Percentiles rank a stretch among this genome's conserved stretches.
phyloP scores from a whole-genome alignment of 2,797 vertebrate genomes.

The Gymnoscopelus braueri region DNA sequence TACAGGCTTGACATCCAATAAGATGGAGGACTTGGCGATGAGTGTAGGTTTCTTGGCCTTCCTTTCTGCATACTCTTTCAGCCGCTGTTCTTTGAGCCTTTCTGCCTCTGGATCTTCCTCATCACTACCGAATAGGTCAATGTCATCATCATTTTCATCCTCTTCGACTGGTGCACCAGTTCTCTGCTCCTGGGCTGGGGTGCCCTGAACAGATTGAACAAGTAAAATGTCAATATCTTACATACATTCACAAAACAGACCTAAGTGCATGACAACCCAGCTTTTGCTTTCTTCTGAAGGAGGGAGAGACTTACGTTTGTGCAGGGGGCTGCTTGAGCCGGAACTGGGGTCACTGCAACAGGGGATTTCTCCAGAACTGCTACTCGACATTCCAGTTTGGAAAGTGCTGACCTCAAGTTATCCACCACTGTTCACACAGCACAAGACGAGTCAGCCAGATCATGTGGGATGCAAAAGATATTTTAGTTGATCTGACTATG shows the following conservation, averaged over 20 bases:
- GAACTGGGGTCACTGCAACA: constrained; percentile 24
- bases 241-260: neutral
- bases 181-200: constrained; percentile 61
- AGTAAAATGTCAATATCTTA: neutral
- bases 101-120: constrained; percentile 90
- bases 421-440: constrained; percentile 82
- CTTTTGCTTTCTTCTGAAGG: neutral
- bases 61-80: constrained; percentile 89
- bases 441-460: neutral
- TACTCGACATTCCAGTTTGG: constrained; percentile 88
- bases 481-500: neutral
- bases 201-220: constrained; percentile 51
- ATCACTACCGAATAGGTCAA: constrained; percentile 93
- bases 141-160: constrained; percentile 79
- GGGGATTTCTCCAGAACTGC: constrained; percentile 85
- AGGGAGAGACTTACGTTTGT: constrained; percentile 67
- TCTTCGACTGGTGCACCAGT: constrained; percentile 39
- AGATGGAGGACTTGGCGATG: constrained; percentile 95
- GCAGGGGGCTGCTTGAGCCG: constrained; percentile 57
- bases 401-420: constrained; percentile 86
- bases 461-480: neutral
- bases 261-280: neutral
- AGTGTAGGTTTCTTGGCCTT: constrained; percentile 90
- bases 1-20: constrained; percentile 96
- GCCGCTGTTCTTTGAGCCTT: constrained; percentile 87